A percentile compares a stretch with the other conserved stretches of the same genome.
Conservation (phyloP, 2,797 vertebrate species). For the Adelosebastes latens region DNA sequence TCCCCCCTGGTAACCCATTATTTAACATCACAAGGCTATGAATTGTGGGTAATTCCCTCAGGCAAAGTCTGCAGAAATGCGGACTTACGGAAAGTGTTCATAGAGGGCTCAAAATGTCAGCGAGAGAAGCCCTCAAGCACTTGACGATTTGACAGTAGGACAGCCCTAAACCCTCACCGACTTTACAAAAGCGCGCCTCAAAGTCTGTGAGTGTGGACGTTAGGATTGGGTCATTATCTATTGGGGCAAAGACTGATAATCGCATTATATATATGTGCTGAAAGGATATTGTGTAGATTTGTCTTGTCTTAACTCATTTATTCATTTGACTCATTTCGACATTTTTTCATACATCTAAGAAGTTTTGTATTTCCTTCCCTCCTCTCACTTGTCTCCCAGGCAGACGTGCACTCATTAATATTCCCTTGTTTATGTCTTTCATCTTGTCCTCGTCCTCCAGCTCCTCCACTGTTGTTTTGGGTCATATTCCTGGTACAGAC, state of each 20-base stretch:
- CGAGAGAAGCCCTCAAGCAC: no score
- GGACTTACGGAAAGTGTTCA: no score
- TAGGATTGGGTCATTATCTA: no score
- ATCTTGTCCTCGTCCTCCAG: constrained; percentile 72
- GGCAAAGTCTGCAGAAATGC: no score
- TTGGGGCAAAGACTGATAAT: background rate
- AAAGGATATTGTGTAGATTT: background rate
- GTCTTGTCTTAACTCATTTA: background rate
- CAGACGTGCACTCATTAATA: constrained; percentile 20
- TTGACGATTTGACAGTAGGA: no score
- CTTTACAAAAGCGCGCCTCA: no score
- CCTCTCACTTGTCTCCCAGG: background rate
- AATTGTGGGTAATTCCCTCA: no score
- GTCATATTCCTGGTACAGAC: constrained; percentile 83
- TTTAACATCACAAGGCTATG: no score
- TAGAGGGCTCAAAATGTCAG: no score
- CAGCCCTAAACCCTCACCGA: no score
- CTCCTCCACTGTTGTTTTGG: constrained; percentile 82
- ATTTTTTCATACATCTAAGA: background rate
- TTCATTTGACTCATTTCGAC: background rate
- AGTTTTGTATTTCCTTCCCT: background rate
- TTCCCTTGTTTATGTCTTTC: constrained; percentile 14
- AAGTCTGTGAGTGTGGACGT: no score
- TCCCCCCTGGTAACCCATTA: no score
- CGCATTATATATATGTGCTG: background rate